Evolutionary conservation across 2,888 invertebrate species (phyloP), one percentile per base, ranked within the genome.

Genomic region (Criorhina ranunculi): DNA sequence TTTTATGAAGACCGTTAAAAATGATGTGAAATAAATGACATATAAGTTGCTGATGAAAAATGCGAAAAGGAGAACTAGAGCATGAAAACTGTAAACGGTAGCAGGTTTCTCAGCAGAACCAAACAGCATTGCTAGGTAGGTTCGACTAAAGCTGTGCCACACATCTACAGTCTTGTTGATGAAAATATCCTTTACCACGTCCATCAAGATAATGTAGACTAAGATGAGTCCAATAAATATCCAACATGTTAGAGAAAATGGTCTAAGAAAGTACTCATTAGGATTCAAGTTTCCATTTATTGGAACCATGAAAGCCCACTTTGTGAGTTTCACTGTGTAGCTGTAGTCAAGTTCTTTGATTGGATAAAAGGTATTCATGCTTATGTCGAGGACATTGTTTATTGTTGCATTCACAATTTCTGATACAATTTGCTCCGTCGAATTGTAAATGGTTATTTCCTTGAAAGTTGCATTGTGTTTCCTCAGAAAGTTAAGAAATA

Each of bases 1-100:
- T 35, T 78, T 46, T 15, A 83, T 83, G 35, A 40, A 83, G 11
- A 57, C 73, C n/a, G 83, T 83, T 17, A 83, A 15, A 29, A 67
- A 83, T 9, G 83, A 83, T 5, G 72, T 72, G 11, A 83, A 49
- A 49, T 55, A 12, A 55, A 62, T 83, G 3, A 17, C 11, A 17
- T 73, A 83, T 1, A 78, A 9, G 17, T 73, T 83, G 0, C 11
- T 8, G 1, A 83, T 11, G 1, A 83, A 40, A 31, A 83, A 83
- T 1, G 72, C 51, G 7, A 83, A 29, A 0, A 83, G 4, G 0
- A 73, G 3, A 15, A 83, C 67, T 9, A 62, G 78, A 0, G 4
- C 2, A 35, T 83, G 66, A 9, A 83, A 73, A 35, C 78, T 64
- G 24, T 78, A 83, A 1, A 59, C 72, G 0, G 35, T 49, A 4